Conservation (phyloP, 2,113 vertebrate species). For the Taurulus bubalis region DNA sequence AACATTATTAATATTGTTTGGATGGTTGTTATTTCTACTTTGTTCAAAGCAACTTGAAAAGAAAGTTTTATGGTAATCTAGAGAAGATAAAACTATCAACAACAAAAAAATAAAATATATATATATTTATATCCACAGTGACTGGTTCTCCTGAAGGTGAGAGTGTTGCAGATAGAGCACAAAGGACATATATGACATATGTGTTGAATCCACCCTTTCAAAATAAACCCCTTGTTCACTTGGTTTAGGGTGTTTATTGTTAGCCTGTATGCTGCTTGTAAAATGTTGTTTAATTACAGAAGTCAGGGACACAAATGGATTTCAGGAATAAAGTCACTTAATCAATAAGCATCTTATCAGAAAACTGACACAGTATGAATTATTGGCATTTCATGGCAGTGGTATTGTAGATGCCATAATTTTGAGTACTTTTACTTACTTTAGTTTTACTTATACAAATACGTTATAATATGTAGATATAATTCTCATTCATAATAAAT, state of each 20-base stretch:
- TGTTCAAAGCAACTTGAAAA: background rate
- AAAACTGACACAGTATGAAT: background rate
- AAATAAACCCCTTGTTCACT: background rate
- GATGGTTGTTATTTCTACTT: background rate
- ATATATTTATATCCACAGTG: background rate
- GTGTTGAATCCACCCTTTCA: background rate
- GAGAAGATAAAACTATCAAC: background rate
- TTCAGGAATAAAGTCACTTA: background rate
- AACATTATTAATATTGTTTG: background rate
- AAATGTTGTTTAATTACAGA: background rate
- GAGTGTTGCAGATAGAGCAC: background rate
- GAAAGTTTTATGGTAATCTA: background rate
- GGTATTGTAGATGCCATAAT: no score
- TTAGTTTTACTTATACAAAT: no score
- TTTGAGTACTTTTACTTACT: no score
- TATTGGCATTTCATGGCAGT: background rate
- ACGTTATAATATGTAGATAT: background rate
- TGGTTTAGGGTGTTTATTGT: no score
- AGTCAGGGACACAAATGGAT: background rate
- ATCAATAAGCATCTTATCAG: background rate
- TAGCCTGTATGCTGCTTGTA: background rate
- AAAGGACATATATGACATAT: background rate
- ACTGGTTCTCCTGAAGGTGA: background rate
- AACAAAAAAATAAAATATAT: background rate
- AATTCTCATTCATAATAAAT: constrained; percentile 22